Percentiles rank a stretch among this genome's conserved stretches.
These are phyloP conservation scores for Eupsittula cactorum DNA, from an alignment of 2,113 vertebrate species.

Conservation along the genomic window DNA sequence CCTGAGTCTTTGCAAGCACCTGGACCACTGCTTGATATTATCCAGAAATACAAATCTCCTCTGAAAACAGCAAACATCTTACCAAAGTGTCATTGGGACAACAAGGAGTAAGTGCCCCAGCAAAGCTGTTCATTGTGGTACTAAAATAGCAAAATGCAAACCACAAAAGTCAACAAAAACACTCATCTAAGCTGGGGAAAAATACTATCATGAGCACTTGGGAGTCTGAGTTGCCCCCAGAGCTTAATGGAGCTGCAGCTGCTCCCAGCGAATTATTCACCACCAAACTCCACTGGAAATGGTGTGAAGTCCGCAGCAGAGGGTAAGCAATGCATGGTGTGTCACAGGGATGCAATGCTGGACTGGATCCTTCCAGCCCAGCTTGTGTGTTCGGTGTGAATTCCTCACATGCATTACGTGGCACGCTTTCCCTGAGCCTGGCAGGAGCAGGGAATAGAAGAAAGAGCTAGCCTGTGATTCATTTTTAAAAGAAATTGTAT, in stretches of 20 bases:
- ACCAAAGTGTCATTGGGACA: not conserved
- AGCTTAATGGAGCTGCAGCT: not conserved
- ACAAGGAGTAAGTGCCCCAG: not conserved
- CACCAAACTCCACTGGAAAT: not conserved
- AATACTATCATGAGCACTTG: not conserved
- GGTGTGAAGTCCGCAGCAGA: not conserved
- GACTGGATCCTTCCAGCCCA: not conserved
- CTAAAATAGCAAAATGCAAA: conserved; percentile 3
- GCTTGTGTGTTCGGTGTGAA: not conserved
- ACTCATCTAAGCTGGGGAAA: not conserved
- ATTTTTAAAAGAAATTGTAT: not conserved
- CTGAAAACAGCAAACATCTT: not conserved
- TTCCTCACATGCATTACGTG: not conserved
- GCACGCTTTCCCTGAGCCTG: not conserved
- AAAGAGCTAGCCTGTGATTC: not conserved
- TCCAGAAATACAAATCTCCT: no score
- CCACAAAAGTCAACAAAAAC: not conserved
- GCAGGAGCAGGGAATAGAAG: not conserved
- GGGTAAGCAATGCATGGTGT: accelerated
- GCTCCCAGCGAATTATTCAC: not conserved
- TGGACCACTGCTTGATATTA: no score
- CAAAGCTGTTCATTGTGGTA: not conserved
- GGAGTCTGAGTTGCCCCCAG: not conserved
- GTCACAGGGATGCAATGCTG: not conserved
- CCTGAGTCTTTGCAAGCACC: no score